Evolutionary conservation across 2,113 vertebrate species (phyloP).

Genomic region (Saccopteryx leptura): DNA sequence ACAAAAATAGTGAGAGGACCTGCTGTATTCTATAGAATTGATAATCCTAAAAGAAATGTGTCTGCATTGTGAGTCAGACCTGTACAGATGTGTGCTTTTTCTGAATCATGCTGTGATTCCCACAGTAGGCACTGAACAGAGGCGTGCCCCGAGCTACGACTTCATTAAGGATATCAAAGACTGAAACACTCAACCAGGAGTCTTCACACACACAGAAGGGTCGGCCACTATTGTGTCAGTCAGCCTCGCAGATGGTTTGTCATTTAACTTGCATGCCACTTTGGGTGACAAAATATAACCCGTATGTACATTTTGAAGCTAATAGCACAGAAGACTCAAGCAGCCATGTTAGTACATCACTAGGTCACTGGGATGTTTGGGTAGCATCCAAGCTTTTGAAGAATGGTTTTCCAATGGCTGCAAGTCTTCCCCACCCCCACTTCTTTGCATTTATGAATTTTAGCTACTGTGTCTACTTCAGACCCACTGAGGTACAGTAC

Average conservation of each 20-base stretch:
- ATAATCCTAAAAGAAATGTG: slow-evolving; percentile 71
- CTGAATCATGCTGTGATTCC: slow-evolving; percentile 74
- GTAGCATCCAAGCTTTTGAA: not conserved
- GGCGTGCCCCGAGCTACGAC: slow-evolving; percentile 53
- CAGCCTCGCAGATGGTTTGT: slow-evolving; percentile 64
- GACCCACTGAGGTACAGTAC: accelerated
- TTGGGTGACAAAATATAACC: slow-evolving; percentile 76
- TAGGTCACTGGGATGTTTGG: accelerated
- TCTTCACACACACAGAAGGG: not conserved
- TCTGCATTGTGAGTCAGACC: slow-evolving; percentile 42
- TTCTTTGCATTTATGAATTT: not conserved
- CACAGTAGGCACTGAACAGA: not conserved
- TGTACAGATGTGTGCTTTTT: slow-evolving; percentile 38
- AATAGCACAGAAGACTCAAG: slow-evolving; percentile 49
- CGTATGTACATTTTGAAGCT: slow-evolving; percentile 73
- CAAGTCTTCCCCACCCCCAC: accelerated
- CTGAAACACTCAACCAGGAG: slow-evolving; percentile 60
- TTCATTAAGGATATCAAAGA: slow-evolving; percentile 38
- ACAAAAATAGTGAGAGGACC: slow-evolving; percentile 24
- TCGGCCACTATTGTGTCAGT: not conserved
- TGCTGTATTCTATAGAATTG: slow-evolving; percentile 49
- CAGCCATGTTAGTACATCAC: not conserved
- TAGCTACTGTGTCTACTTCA: not conserved
- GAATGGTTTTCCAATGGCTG: not conserved
- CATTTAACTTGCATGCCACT: slow-evolving; percentile 68